Conservation (phyloP, 2,797 vertebrate species). For the Pseudochromis fuscus region DNA sequence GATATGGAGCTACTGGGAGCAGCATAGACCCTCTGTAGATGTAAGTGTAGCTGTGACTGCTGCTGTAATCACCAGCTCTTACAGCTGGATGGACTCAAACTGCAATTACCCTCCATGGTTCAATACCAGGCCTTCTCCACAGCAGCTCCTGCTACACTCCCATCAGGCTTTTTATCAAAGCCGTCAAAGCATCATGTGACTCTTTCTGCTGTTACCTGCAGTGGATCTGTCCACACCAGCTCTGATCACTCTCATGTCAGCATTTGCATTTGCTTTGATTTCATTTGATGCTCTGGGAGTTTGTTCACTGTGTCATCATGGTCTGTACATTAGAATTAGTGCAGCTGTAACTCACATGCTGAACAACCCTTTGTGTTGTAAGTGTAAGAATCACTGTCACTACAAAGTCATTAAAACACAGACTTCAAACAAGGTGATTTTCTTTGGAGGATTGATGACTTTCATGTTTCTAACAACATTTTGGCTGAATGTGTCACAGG, state of each 20-base stretch:
- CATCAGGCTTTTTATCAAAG: conserved; percentile 3
- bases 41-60: not conserved
- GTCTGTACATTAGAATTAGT: too few relatives aligned
- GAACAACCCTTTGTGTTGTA: too few relatives aligned
- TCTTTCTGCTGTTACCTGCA: conserved; percentile 1
- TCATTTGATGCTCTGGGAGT: not conserved
- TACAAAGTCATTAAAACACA: too few relatives aligned
- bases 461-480: too few relatives aligned
- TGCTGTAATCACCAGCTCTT: conserved; percentile 28
- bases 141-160: not conserved
- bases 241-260: not conserved
- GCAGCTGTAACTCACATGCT: too few relatives aligned
- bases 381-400: too few relatives aligned
- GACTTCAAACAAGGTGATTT: too few relatives aligned
- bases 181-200: not conserved
- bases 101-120: conserved; percentile 20
- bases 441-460: too few relatives aligned
- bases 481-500: too few relatives aligned
- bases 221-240: not conserved
- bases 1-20: not conserved
- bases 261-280: conserved; percentile 4
- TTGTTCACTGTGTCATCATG: not conserved
- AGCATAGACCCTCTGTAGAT: not conserved
- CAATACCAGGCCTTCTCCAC: conserved; percentile 2
- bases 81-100: conserved; percentile 16